Percentiles rank a stretch among this genome's conserved stretches.
Evolutionary conservation across 2,797 vertebrate genomes (phyloP).

Genomic region (Chloroceryle inda): DNA sequence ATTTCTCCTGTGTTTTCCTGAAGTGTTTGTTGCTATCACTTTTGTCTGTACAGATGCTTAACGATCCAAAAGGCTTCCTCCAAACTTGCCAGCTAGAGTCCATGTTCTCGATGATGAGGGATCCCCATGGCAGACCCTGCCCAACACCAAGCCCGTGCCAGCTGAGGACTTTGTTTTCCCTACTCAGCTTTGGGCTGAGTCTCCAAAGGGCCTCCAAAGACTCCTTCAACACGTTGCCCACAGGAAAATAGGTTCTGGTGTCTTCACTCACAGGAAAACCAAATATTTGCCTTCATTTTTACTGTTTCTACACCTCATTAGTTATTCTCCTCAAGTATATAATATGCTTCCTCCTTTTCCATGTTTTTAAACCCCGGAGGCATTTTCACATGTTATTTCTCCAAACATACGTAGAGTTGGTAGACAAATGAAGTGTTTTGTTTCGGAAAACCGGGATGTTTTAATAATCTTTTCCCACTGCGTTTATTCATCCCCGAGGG

Average conservation of each 20-base stretch:
- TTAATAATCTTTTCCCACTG: slow-evolving; percentile 19
- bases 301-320: slow-evolving; percentile 13
- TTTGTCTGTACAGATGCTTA: not conserved
- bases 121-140: too few relatives aligned
- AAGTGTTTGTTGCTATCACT: not conserved
- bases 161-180: too few relatives aligned
- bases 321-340: slow-evolving; percentile 52
- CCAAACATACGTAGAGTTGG: slow-evolving; percentile 14
- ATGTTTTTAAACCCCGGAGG: not conserved
- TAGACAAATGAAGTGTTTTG: slow-evolving; percentile 40
- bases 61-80: not conserved
- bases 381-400: not conserved
- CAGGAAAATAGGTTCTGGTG: not conserved
- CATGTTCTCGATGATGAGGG: not conserved
- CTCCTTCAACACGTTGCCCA: not conserved
- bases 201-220: slow-evolving; percentile 13
- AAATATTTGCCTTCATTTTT: slow-evolving; percentile 58
- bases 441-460: slow-evolving; percentile 26
- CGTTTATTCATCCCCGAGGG: slow-evolving; percentile 20
- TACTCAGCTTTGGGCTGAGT: not conserved
- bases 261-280: not conserved
- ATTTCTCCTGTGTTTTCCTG: not conserved
- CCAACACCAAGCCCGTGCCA: too few relatives aligned
- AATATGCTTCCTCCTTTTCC: not conserved
- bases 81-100: not conserved